Conservation (phyloP, 2,888 invertebrate species). For the Erynnis tages region DNA sequence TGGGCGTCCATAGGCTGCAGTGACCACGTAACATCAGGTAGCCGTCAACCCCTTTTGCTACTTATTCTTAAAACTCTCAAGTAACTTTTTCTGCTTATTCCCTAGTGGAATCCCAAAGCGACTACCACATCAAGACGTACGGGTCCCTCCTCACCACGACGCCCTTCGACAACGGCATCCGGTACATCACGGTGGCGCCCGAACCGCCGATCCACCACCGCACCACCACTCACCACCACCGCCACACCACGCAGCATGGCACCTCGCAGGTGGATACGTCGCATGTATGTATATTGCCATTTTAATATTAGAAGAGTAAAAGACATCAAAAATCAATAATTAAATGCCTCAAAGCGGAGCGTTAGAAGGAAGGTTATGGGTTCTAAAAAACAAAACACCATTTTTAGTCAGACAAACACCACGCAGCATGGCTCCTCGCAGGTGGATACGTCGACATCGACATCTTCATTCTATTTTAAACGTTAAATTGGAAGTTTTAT, state of each 20-base stretch:
- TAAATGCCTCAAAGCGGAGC: background rate
- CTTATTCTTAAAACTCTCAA: no score
- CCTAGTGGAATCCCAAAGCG: slow-evolving; percentile 93
- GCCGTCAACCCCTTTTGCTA: no score
- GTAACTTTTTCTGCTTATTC: slow-evolving; percentile 33
- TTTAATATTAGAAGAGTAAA: background rate
- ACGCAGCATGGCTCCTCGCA: slow-evolving; percentile 45
- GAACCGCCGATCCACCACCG: slow-evolving; percentile 63
- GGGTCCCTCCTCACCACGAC: slow-evolving; percentile 65
- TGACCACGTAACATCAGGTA: no score
- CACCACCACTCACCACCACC: slow-evolving; percentile 69
- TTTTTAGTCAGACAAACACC: no score
- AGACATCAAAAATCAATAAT: background rate
- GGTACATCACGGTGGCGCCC: slow-evolving; percentile 70
- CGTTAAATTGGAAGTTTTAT: no score
- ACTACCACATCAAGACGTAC: slow-evolving; percentile 86
- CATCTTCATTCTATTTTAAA: no score
- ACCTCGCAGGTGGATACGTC: slow-evolving; percentile 39
- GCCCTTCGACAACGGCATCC: slow-evolving; percentile 67
- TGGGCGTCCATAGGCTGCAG: no score
- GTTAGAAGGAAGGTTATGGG: no score
- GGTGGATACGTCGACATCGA: slow-evolving; percentile 39
- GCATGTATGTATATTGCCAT: slow-evolving; percentile 31
- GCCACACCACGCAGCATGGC: slow-evolving; percentile 55
- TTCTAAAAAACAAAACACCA: no score